Conservation (phyloP, 1,140 invertebrate species). For the Heliconius himera region DNA sequence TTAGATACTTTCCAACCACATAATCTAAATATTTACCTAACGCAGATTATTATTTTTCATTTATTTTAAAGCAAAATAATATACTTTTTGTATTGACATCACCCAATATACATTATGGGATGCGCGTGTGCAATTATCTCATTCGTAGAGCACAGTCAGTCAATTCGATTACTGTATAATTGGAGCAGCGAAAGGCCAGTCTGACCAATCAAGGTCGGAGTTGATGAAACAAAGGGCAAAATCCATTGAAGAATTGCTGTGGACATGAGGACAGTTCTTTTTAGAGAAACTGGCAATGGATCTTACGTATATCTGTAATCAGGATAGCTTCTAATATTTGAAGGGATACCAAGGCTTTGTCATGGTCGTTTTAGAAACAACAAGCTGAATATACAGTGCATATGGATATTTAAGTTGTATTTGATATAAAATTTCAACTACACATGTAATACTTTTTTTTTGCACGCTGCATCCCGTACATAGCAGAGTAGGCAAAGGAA, state of each 20-base stretch:
- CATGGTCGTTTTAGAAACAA: slow-evolving; percentile 18
- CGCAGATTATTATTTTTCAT: neutral
- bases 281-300: slow-evolving; percentile 27
- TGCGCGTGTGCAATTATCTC: slow-evolving; percentile 74
- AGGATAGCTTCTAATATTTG: neutral
- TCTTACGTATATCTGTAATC: neutral
- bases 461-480: too few relatives aligned
- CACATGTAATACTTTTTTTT: too few relatives aligned
- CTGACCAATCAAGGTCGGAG: slow-evolving; percentile 46
- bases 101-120: slow-evolving; percentile 61
- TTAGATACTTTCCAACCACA: too few relatives aligned
- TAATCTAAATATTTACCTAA: neutral
- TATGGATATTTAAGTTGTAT: neutral
- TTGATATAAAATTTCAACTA: too few relatives aligned
- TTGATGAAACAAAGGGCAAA: slow-evolving; percentile 30
- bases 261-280: neutral
- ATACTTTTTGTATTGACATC: slow-evolving; percentile 36
- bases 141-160: slow-evolving; percentile 67
- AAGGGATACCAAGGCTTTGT: slow-evolving; percentile 27
- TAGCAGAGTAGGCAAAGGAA: too few relatives aligned
- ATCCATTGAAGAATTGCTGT: slow-evolving; percentile 34
- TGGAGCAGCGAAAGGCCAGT: slow-evolving; percentile 64
- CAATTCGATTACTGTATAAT: slow-evolving; percentile 78
- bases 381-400: neutral
- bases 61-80: neutral